Evolutionary conservation across 2,888 invertebrate species (phyloP), one percentile per base, ranked within the genome.

Genomic region (Caenorhabditis sp.): DNA sequence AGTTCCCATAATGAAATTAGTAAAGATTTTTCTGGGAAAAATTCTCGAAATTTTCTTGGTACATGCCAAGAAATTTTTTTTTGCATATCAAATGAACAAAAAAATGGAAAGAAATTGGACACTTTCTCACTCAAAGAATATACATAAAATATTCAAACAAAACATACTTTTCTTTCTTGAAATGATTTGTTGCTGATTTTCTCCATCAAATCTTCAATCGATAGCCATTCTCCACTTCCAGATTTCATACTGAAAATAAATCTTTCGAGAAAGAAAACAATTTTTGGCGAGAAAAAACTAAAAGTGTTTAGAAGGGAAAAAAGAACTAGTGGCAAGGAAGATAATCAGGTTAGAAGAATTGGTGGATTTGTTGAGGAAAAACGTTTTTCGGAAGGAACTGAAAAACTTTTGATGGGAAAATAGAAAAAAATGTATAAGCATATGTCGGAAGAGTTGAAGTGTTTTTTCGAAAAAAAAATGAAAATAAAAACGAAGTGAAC

Each of bases 131-230:
- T n/a, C n/a, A n/a, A n/a, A n/a, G n/a, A n/a, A n/a, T n/a, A n/a
- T n/a, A n/a, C n/a, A n/a, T n/a, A n/a, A n/a, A n/a, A n/a, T n/a
- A n/a, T n/a, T n/a, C n/a, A 10, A 36, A 36, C 10, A 10, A 43
- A 43, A 43, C 43, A 43, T 7, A 72, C 72, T 43, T 61, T 72
- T 49, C 72, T 50, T 49, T 72, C 67, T 50, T 64, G 61, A 2
- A 63, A 60, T 14, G 73, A 66, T 36, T 69, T 73, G 25, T 73
- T 66, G 59, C 73, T 73, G 26, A 73, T 73, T 60, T 73, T 73
- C 60, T 73, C 73, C 69, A 73, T 73, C 5, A 73, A 54, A 50
- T 73, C 73, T 27, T 73, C 73, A 10, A 73, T 69, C 17, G 73
- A 73, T 5, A 73, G 57, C 73, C 73, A 73, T 65, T 73, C 73